Evolutionary conservation across 2,113 vertebrate genomes (phyloP), one percentile per base, ranked within the genome.

Genomic region (Corythornis madagascariensis): DNA sequence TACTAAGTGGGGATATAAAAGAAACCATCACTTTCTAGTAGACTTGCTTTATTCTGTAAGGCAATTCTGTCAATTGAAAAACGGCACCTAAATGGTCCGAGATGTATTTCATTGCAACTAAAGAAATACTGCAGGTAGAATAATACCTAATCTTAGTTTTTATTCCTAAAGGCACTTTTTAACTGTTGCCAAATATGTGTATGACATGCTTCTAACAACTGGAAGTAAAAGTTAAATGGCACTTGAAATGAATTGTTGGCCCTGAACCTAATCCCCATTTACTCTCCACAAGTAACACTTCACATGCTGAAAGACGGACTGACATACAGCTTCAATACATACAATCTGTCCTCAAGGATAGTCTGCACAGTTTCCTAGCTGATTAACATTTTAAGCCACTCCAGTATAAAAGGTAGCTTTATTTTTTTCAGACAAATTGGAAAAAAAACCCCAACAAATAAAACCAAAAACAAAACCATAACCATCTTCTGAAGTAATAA

Each of bases 181-280:
- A 81, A 67, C 33, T 48, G 40, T 40, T 90, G 75, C 52, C 67
- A 86, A 86, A 63, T 47, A 52, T 35, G 53, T 53, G 31, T 61
- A 91, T 31, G 42, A 90, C 76, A 77, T 18, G 60, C 73, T 86
- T 72, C 15, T 56, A 95, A 89, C 79, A 88, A 86, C 88, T 57
- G 50, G 73, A 73, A 93, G 61, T 61, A 86, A 86, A 95, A 53
- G 93, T 94, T 93, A 60, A 78, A 90, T 86, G 83, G 48, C 77
- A 78, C 47, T 88, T 89, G 31, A 60, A 67, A 40, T 38, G 38
- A 38, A 38, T 38, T 38, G 38, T 38, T 38, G 38, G 38, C 38
- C 38, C 38, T 38, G 38, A 38, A 38, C 38, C 38, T 38, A 38
- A 38, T 38, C 38, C 38, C 38, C 38, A 38, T 38, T 82, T 33